These are phyloP conservation scores for Protobothrops mucrosquamatus DNA, from an alignment of 2,113 vertebrate species.

Conservation along the genomic window DNA sequence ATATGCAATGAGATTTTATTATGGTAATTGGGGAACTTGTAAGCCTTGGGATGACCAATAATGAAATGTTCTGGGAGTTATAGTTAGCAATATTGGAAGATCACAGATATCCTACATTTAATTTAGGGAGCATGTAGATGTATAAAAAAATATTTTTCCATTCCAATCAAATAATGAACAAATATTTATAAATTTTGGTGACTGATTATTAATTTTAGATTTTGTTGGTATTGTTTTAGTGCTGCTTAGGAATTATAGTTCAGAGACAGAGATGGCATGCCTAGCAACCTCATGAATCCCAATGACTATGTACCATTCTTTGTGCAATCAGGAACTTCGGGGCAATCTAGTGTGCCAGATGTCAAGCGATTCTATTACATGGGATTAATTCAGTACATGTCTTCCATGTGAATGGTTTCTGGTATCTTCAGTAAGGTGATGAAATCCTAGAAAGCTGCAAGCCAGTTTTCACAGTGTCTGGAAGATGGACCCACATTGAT, in stretches of 20 bases:
- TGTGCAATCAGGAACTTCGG: neutral
- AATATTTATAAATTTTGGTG: neutral
- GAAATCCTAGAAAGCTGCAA: neutral
- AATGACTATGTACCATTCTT: neutral
- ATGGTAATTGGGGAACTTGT: neutral
- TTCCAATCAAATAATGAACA: neutral
- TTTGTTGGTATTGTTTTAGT: neutral
- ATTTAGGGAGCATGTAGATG: neutral
- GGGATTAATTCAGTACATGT: neutral
- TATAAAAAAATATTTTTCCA: neutral
- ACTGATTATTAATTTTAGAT: neutral
- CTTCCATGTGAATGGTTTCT: neutral
- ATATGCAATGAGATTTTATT: neutral
- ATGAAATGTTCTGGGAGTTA: neutral
- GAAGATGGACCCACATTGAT: neutral
- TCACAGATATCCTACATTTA: neutral
- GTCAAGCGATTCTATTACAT: neutral
- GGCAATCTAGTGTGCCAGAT: neutral
- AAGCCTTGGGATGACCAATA: neutral
- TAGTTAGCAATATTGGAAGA: neutral
- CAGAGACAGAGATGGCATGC: neutral
- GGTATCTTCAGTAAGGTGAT: neutral
- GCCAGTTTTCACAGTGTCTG: neutral
- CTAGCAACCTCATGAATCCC: neutral
- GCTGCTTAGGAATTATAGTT: neutral